Conservation (phyloP, 2,888 invertebrate species). For the Tinea semifulvella region DNA sequence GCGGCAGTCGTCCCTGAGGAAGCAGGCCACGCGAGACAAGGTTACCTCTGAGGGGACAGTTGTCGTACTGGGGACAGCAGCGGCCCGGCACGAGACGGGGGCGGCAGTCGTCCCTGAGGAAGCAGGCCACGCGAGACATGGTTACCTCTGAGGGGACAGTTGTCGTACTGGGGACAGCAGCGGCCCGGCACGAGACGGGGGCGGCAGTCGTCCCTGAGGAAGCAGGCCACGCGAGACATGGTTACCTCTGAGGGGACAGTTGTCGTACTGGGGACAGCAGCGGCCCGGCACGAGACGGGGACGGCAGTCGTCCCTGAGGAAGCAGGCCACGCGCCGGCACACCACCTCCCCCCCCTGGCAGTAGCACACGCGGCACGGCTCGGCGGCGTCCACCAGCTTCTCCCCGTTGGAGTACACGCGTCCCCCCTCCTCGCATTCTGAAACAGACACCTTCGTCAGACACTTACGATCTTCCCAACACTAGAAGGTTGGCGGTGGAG, state of each 20-base stretch:
- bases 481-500: no score
- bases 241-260: constrained; percentile 79
- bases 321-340: constrained; percentile 80
- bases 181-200: constrained; percentile 76
- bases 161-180: constrained; percentile 84
- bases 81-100: constrained; percentile 76
- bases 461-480: no score
- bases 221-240: constrained; percentile 80
- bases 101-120: constrained; percentile 77
- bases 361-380: constrained; percentile 82
- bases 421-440: constrained; percentile 81
- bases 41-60: constrained; percentile 76
- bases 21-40: constrained; percentile 71
- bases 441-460: constrained; percentile 32
- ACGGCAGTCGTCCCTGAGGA: constrained; percentile 77
- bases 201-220: constrained; percentile 77
- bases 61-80: constrained; percentile 84
- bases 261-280: constrained; percentile 84
- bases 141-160: constrained; percentile 79
- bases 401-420: constrained; percentile 79
- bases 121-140: constrained; percentile 80
- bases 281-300: constrained; percentile 76
- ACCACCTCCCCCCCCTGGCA: constrained; percentile 83
- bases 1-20: constrained; percentile 77
- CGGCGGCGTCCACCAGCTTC: constrained; percentile 74